Evolutionary conservation across 2,888 invertebrate genomes (phyloP).

Genomic region (Tiphia femorata): DNA sequence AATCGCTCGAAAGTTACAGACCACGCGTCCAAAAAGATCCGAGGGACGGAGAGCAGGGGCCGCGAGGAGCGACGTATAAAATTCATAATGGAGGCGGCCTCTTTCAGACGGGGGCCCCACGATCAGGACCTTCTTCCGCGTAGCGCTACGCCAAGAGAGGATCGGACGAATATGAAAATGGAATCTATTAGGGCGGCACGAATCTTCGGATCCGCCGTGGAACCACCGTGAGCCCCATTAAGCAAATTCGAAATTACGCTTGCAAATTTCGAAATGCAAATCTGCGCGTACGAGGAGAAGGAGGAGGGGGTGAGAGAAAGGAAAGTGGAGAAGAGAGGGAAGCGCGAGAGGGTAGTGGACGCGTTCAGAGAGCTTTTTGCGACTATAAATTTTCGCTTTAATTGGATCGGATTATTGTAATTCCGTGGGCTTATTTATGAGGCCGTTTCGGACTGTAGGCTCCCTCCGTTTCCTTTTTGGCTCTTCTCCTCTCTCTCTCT

Average conservation of each 20-base stretch:
- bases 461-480: slow-evolving; percentile 24
- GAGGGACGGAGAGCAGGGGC: background rate
- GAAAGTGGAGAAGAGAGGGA: too few species aligned
- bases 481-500: slow-evolving; percentile 17
- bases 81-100: slow-evolving; percentile 54
- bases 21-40: slow-evolving; percentile 19
- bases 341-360: slow-evolving; percentile 14
- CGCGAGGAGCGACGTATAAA: slow-evolving; percentile 46
- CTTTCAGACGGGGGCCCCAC: slow-evolving; percentile 38
- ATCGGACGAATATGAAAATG: slow-evolving; percentile 51
- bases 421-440: slow-evolving; percentile 62
- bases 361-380: slow-evolving; percentile 52
- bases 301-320: too few species aligned
- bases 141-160: slow-evolving; percentile 8
- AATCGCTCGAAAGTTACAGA: slow-evolving; percentile 35
- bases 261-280: slow-evolving; percentile 65
- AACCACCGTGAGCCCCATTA: slow-evolving; percentile 40
- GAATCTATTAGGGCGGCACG: slow-evolving; percentile 52
- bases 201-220: slow-evolving; percentile 13
- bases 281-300: slow-evolving; percentile 26
- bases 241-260: slow-evolving; percentile 62
- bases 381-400: slow-evolving; percentile 65
- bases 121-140: background rate
- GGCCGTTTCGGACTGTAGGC: slow-evolving; percentile 45
- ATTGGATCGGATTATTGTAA: slow-evolving; percentile 67